Percentiles rank a stretch among this genome's conserved stretches.
phyloP scores from a whole-genome alignment of 1,140 invertebrate genomes.

The Sitobion miscanthi region DNA sequence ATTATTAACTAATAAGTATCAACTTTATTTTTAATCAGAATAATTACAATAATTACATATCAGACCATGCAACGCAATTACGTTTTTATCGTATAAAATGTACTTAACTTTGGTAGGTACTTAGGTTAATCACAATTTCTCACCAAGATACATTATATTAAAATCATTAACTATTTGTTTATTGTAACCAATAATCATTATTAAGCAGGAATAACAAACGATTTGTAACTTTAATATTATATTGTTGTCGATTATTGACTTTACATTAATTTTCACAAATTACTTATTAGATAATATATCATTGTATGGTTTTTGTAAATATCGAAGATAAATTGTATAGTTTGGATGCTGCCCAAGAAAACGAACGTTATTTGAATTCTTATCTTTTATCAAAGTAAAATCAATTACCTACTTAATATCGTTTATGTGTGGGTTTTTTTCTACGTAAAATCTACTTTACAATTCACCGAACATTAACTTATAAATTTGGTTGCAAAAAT shows the following conservation, averaged over 20 bases:
- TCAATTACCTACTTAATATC: not conserved
- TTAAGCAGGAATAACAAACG: not conserved
- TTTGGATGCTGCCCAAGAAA: not conserved
- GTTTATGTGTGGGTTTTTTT: not conserved
- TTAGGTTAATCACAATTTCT: not conserved
- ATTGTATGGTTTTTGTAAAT: not conserved
- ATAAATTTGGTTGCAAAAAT: not conserved
- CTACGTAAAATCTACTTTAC: not conserved
- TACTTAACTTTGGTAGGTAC: not conserved
- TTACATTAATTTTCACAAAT: not conserved
- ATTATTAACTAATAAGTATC: not conserved
- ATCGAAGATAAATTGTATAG: not conserved
- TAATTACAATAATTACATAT: not conserved
- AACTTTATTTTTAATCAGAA: not conserved
- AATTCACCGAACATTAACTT: not conserved
- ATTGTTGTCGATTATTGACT: not conserved
- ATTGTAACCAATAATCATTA: constrained; percentile 1
- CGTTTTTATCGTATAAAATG: not conserved
- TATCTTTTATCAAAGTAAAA: not conserved
- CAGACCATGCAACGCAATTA: not conserved
- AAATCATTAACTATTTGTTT: not conserved
- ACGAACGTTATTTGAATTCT: not conserved
- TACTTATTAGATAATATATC: not conserved
- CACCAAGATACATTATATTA: not conserved
- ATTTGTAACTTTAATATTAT: not conserved